Evolutionary conservation across 2,888 invertebrate species (phyloP).

Genomic region (Boloria selene): DNA sequence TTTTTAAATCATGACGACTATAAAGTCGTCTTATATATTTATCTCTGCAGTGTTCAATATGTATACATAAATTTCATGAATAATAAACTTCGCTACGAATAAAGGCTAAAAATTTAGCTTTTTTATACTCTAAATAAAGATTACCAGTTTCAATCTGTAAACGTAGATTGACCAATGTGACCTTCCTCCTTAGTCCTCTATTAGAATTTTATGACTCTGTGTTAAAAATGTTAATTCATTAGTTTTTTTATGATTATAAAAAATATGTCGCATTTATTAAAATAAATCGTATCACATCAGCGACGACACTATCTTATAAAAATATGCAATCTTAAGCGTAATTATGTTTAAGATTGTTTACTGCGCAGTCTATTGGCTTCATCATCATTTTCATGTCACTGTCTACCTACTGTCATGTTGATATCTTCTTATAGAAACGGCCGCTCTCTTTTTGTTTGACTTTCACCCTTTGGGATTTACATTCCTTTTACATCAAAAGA

Average conservation of each 20-base stretch:
- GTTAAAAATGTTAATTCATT: too few species aligned
- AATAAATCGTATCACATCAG: too few species aligned
- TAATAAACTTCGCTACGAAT: too few species aligned
- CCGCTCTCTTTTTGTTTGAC: slow-evolving; percentile 20
- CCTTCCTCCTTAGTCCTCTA: background rate
- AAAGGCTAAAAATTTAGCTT: too few species aligned
- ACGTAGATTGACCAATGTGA: background rate
- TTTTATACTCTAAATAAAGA: background rate
- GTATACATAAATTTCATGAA: too few species aligned
- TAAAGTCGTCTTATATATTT: too few species aligned
- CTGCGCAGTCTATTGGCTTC: background rate
- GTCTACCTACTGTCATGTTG: slow-evolving; percentile 2
- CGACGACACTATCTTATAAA: background rate
- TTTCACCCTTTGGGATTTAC: slow-evolving; percentile 27
- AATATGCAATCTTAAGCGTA: background rate
- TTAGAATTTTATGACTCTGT: background rate
- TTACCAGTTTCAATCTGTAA: slow-evolving; percentile 12
- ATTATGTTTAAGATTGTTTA: background rate
- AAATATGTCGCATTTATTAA: too few species aligned
- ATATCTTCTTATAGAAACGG: slow-evolving; percentile 22
- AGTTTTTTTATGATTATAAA: too few species aligned
- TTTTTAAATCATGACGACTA: too few species aligned
- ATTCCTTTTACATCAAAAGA: slow-evolving; percentile 13
- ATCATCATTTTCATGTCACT: slow-evolving; percentile 2
- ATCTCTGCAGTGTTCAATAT: too few species aligned